Base-by-base conservation (phyloP, 2,888 invertebrate genomes). In the Trachelus troglodyta region DNA sequence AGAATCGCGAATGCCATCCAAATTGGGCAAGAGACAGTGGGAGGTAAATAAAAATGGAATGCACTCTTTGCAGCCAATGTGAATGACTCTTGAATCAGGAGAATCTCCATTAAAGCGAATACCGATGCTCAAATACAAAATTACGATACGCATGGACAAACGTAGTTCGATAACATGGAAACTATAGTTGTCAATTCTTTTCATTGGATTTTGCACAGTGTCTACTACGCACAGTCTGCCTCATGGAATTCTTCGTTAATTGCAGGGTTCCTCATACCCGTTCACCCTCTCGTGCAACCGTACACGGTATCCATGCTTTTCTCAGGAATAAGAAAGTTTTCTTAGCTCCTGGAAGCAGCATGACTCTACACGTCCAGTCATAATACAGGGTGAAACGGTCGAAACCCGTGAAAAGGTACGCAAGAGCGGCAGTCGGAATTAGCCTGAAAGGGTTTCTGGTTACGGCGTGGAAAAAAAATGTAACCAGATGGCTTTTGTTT, bases 401-500 rank as follows among this genome's bases (percentile, higher is more conserved):
- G 56, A 56, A 56, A 56, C 56, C 56, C 56, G 56, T 71, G 71
- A 71, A 71, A 71, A 71, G 71, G 71, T 31, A 40, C 74, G 74
- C 34, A 74, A 74, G 33, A 74, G 74, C 34, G 33, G 74, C 74
- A 74, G 74, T 80, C 81, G 79, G 79, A 82, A 80, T 82, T 80
- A 81, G 82, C 80, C 78, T 79, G 81, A 80, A 81, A 82, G 81
- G 81, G 79, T 81, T 83, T 82, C 83, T 84, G 82, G 82, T 85
- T 82, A 82, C 79, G 76, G 80, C 75, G 77, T 56, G 34, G 77
- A 75, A 76, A 79, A 85, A 85, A 83, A 84, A 76, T 77, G 79
- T 82, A 83, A 84, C 85, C 87, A 87, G 86, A 87, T 85, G 87
- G 86, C 85, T 83, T 86, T 87, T 87, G 87, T 87, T 87, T 87